Evolutionary conservation across 2,888 invertebrate genomes (phyloP).

Genomic region (Hypomecis punctinalis): DNA sequence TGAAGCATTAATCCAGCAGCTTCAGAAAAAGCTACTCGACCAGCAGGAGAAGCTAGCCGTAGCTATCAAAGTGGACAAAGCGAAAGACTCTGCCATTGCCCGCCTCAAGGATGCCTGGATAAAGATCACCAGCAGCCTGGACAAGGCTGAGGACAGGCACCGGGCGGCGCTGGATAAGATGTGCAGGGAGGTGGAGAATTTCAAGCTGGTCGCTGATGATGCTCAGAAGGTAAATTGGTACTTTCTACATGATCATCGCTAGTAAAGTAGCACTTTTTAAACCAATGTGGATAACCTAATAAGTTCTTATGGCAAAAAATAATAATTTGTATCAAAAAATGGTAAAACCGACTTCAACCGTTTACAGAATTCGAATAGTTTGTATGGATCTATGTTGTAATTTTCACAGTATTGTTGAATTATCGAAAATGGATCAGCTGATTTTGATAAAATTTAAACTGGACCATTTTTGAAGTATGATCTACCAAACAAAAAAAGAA

Average conservation of each 20-base stretch:
- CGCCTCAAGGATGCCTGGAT: slow-evolving; percentile 88
- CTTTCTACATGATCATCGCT: background rate
- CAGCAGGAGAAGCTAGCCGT: slow-evolving; percentile 92
- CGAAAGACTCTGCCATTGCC: slow-evolving; percentile 89
- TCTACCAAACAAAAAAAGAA: too few species aligned
- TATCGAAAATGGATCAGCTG: too few species aligned
- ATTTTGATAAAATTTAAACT: too few species aligned
- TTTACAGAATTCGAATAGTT: too few species aligned
- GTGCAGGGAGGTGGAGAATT: slow-evolving; percentile 81
- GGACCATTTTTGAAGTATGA: too few species aligned
- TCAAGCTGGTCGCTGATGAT: slow-evolving; percentile 71
- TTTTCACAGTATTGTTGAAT: too few species aligned
- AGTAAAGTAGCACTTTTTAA: background rate
- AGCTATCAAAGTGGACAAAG: slow-evolving; percentile 90
- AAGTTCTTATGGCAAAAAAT: too few species aligned
- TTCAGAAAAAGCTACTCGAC: slow-evolving; percentile 90
- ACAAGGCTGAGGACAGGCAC: slow-evolving; percentile 79
- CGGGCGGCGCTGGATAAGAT: slow-evolving; percentile 75
- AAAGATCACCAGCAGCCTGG: slow-evolving; percentile 74
- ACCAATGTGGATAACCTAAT: too few species aligned
- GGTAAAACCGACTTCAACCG: too few species aligned
- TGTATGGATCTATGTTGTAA: too few species aligned
- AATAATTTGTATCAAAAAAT: too few species aligned
- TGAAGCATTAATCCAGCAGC: slow-evolving; percentile 89
- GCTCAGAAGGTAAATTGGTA: slow-evolving; percentile 69